These are phyloP conservation scores for Glareola pratincola DNA, from an alignment of 2,113 vertebrate genomes.

Conservation along the genomic window DNA sequence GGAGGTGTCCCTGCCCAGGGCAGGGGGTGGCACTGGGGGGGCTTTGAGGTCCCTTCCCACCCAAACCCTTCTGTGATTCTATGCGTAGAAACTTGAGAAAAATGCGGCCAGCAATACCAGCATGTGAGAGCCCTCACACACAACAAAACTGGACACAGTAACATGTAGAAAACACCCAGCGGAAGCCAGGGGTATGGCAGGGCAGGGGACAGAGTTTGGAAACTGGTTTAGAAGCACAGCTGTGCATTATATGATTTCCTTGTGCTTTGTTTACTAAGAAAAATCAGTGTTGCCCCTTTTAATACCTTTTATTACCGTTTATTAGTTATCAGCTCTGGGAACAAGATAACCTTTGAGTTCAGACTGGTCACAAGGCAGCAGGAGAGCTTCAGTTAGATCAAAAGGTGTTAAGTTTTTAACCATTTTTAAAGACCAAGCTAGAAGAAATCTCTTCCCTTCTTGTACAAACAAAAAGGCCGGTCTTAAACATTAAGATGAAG, in stretches of 20 bases:
- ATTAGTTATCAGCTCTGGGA: not conserved
- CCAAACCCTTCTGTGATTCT: not conserved
- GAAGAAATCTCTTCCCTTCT: not conserved
- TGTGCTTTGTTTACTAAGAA: not conserved
- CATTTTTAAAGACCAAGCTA: not conserved
- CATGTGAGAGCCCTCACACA: not conserved
- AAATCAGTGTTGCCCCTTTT: not conserved
- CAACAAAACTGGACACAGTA: fast-evolving
- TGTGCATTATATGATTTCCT: fast-evolving
- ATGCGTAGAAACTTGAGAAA: not conserved
- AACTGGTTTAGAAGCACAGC: not conserved
- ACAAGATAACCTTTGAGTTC: not conserved
- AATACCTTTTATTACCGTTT: not conserved
- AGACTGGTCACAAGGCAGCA: not conserved
- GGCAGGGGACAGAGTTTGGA: not conserved
- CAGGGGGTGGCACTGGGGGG: not conserved
- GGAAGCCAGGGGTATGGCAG: not conserved
- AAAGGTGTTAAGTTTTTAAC: fast-evolving
- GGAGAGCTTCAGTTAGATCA: not conserved
- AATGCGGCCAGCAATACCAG: fast-evolving
- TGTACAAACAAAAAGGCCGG: not conserved
- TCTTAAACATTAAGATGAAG: not conserved
- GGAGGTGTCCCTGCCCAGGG: not conserved
- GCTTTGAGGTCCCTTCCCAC: not conserved
- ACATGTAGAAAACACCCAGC: fast-evolving